These are phyloP conservation scores for Habrosyne pyritoides DNA, from an alignment of 2,888 invertebrate species.

Conservation along the genomic window DNA sequence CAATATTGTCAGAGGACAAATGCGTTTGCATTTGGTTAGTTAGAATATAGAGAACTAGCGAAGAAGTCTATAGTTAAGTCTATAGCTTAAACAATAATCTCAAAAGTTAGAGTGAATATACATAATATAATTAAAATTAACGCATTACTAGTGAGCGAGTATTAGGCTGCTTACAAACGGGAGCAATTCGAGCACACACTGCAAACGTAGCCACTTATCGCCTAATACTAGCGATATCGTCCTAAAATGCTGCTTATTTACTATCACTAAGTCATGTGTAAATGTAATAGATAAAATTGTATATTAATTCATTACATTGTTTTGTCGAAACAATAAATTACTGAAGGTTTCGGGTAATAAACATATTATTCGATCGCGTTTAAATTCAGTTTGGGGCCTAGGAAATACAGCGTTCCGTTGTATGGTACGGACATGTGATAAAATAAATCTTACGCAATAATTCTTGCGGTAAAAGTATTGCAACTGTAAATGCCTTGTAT, in stretches of 20 bases:
- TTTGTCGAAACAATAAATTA: neutral
- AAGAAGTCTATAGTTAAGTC: neutral
- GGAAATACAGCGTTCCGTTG: neutral
- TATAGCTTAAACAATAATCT: slow-evolving; percentile 2
- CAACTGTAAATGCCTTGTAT: no score
- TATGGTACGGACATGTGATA: neutral
- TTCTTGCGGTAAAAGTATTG: neutral
- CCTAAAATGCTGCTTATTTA: neutral
- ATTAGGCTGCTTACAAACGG: slow-evolving; percentile 45
- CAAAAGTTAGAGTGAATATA: slow-evolving; percentile 13
- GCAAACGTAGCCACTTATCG: slow-evolving; percentile 28
- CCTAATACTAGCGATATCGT: neutral
- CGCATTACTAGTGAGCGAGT: slow-evolving; percentile 60
- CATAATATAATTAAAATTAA: slow-evolving; percentile 13
- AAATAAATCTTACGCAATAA: neutral
- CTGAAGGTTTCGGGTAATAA: neutral
- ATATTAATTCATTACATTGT: neutral
- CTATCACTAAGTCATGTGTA: slow-evolving; percentile 3
- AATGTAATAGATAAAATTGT: neutral
- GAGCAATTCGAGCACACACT: slow-evolving; percentile 30
- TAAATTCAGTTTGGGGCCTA: neutral
- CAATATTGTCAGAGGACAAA: slow-evolving; percentile 12
- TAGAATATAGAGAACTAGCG: neutral
- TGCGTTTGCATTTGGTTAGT: neutral
- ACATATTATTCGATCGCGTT: neutral